Evolutionary conservation across 2,888 invertebrate species (phyloP).

Genomic region (Papilio elwesi): DNA sequence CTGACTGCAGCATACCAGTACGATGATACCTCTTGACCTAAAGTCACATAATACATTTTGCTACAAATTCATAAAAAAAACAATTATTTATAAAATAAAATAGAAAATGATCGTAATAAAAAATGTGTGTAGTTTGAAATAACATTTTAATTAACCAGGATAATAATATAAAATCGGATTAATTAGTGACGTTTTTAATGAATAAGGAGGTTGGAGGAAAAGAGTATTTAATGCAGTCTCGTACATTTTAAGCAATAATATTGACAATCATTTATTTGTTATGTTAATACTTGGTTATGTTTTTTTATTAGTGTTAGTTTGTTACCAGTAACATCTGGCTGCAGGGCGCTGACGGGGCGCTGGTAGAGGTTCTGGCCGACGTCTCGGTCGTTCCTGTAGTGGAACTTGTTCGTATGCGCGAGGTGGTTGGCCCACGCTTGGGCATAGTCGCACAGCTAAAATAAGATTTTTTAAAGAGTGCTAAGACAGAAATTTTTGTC

Average conservation of each 20-base stretch:
- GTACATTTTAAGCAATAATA: not conserved
- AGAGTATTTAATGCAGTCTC: not conserved
- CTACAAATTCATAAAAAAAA: not conserved
- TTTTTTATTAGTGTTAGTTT: not conserved
- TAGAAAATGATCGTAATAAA: no score
- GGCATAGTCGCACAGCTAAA: slow-evolving; percentile 90
- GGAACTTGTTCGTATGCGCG: slow-evolving; percentile 91
- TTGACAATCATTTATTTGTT: not conserved
- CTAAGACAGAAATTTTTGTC: not conserved
- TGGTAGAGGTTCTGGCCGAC: slow-evolving; percentile 93
- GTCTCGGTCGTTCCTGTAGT: slow-evolving; percentile 89
- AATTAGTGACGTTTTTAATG: not conserved
- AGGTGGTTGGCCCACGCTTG: slow-evolving; percentile 95
- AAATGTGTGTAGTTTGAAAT: no score
- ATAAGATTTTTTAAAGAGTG: slow-evolving; percentile 40
- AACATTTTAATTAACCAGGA: no score
- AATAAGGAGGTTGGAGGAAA: not conserved
- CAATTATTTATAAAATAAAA: not conserved
- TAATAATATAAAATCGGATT: no score
- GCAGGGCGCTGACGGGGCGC: slow-evolving; percentile 87
- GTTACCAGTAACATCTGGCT: slow-evolving; percentile 87
- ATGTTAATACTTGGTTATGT: no score
- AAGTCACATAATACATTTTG: slow-evolving; percentile 18
- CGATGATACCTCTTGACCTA: slow-evolving; percentile 91
- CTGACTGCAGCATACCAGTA: slow-evolving; percentile 92